Evolutionary conservation across 2,113 vertebrate genomes (phyloP).

Genomic region (Prunella himalayana): DNA sequence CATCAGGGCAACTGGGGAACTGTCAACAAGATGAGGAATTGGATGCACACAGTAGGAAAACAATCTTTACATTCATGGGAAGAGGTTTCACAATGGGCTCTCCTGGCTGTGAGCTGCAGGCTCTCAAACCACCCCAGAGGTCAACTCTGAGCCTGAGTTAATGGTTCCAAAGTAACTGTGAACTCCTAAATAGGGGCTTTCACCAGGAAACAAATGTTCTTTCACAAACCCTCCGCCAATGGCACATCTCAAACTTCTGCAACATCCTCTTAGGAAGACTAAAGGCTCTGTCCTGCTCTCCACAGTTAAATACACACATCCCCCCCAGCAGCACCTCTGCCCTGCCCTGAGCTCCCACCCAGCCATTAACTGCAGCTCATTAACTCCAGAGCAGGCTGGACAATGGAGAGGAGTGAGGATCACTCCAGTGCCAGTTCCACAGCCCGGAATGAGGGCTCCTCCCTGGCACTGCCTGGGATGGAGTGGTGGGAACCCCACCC

Average conservation of each 20-base stretch:
- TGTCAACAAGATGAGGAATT: background rate
- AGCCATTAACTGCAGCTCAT: background rate
- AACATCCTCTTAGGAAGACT: slow-evolving; percentile 2
- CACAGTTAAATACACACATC: background rate
- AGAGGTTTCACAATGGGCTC: background rate
- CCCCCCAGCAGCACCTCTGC: background rate
- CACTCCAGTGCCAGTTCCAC: background rate
- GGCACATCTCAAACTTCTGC: background rate
- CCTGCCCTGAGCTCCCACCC: background rate
- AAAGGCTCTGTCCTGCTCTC: background rate
- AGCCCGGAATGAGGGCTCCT: background rate
- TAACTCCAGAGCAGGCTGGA: background rate
- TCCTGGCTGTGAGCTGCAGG: background rate
- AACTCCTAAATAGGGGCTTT: slow-evolving; percentile 22
- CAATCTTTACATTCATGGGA: slow-evolving; percentile 31
- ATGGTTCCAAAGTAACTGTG: background rate
- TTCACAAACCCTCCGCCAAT: background rate
- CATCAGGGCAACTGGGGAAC: background rate
- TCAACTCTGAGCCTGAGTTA: background rate
- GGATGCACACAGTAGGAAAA: background rate
- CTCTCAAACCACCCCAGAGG: background rate
- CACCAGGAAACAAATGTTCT: slow-evolving; percentile 27
- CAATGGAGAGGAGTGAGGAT: background rate
- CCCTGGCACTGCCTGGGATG: accelerated
- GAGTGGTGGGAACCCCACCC: background rate